A percentile compares a stretch with the other conserved stretches of the same genome.
phyloP scores from a whole-genome alignment of 2,888 invertebrate genomes.

The Tiliacea aurago region DNA sequence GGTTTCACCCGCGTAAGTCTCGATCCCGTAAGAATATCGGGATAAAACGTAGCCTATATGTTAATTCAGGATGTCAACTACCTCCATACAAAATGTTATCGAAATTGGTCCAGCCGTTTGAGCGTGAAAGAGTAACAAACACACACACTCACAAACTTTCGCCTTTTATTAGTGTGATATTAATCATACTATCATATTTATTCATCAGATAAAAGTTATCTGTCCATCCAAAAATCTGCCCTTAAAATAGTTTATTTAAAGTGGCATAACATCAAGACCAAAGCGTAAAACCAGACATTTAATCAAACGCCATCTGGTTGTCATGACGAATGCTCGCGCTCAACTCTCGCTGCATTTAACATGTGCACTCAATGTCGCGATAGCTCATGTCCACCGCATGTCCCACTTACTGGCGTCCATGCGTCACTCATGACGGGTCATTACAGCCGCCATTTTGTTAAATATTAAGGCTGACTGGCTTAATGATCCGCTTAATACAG shows the following conservation, averaged over 20 bases:
- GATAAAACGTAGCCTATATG: too few relatives aligned
- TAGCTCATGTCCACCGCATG: conserved; percentile 45
- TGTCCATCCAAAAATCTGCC: too few relatives aligned
- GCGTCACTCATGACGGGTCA: conserved; percentile 37
- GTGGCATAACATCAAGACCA: background rate
- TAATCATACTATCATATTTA: too few relatives aligned
- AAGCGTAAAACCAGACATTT: conserved; percentile 2
- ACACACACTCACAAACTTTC: too few relatives aligned
- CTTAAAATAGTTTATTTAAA: background rate
- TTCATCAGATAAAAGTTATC: too few relatives aligned
- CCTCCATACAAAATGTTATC: too few relatives aligned
- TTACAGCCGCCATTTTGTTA: conserved; percentile 38
- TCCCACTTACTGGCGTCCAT: conserved; percentile 33
- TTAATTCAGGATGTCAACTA: too few relatives aligned
- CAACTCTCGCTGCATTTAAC: conserved; percentile 36
- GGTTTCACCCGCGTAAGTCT: too few relatives aligned
- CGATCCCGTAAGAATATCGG: too few relatives aligned
- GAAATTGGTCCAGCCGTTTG: too few relatives aligned
- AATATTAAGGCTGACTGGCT: conserved; percentile 22
- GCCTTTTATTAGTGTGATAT: too few relatives aligned
- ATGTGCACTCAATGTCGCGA: conserved; percentile 28
- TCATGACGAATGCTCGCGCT: conserved; percentile 4
- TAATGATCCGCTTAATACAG: conserved; percentile 24
- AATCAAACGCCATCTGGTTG: conserved; percentile 34
- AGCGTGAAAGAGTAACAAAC: too few relatives aligned